Percentiles rank a stretch among this genome's conserved stretches.
phyloP scores from a whole-genome alignment of 1,140 invertebrate genomes.

The Coptotermes formosanus region DNA sequence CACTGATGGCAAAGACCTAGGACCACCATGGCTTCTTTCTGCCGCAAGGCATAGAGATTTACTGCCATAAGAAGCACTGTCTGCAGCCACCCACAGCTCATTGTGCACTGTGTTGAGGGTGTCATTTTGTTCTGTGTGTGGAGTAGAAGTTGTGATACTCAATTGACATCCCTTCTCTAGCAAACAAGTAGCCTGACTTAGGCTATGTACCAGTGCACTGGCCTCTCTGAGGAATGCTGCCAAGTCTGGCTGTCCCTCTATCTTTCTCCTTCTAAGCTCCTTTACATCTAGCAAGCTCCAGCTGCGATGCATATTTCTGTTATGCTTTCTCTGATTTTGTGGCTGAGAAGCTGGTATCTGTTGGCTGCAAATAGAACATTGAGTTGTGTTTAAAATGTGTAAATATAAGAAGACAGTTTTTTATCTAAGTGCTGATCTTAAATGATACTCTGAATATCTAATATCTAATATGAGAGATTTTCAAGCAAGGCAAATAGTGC shows the following conservation, averaged over 20 bases:
- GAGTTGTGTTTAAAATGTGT: no score
- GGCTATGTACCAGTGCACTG: neutral
- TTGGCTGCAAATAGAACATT: neutral
- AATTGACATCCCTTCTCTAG: neutral
- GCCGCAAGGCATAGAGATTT: neutral
- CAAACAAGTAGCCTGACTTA: neutral
- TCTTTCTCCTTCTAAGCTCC: neutral
- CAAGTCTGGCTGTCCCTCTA: neutral
- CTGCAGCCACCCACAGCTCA: slow-evolving; percentile 5
- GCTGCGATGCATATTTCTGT: neutral
- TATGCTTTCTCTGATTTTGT: neutral
- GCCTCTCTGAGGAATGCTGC: neutral
- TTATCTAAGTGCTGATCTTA: no score
- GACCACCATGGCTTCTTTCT: neutral
- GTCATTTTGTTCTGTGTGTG: neutral
- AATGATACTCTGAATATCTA: no score
- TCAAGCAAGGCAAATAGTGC: no score
- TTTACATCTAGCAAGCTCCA: neutral
- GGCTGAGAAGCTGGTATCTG: neutral
- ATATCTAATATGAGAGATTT: no score
- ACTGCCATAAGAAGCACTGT: neutral
- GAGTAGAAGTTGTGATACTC: neutral
- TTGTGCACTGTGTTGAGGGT: neutral
- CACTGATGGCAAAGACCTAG: neutral
- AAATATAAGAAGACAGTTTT: no score